Evolutionary conservation across 1,140 invertebrate species (phyloP), one percentile per base, ranked within the genome.

Genomic region (Hylaeus volcanicus): DNA sequence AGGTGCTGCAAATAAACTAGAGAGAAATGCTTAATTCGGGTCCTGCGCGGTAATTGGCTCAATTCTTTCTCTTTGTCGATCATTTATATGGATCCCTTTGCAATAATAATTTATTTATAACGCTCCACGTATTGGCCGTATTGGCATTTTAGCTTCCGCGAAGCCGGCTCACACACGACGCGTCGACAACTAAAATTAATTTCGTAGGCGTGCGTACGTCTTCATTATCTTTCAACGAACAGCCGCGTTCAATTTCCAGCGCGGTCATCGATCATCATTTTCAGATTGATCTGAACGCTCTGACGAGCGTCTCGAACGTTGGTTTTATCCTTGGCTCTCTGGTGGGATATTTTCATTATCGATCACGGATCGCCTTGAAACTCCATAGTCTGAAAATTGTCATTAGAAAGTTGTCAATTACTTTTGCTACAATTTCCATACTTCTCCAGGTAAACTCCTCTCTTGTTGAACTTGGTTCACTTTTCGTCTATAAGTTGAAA

Each of bases 251-350:
- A 71, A 71, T 76, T 65, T 81, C 37, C 61, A 8, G 58, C 45
- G 39, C 4, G 76, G 55, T 48, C 68, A 79, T 77, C 66, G 69
- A 79, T 72, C 68, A 79, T 79, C 69, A 56, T 79, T 79, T 73
- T 56, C 69, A 61, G 75, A 77, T 77, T 70, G 75, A 70, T 77
- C 26, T 26, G 26, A 26, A 26, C 45, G 66, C 41, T 51, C 66
- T 61, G 56, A 70, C 66, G 15, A 77, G 55, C 55, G 74, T 68
- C 37, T 64, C 45, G 51, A 26, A 37, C 70, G 60, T 60, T 72
- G 48, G 55, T 11, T 51, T 51, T 51, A 51, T 51, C 11, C n/a
- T 14, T 55, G 8, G n/a, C 55, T 60, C 12, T 43, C 39, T n/a
- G 6, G n/a, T 3, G 9, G 61, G 5, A 69, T 26, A 61, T 51